Conservation (phyloP, 2,797 vertebrate genomes). For the Picus viridis region DNA sequence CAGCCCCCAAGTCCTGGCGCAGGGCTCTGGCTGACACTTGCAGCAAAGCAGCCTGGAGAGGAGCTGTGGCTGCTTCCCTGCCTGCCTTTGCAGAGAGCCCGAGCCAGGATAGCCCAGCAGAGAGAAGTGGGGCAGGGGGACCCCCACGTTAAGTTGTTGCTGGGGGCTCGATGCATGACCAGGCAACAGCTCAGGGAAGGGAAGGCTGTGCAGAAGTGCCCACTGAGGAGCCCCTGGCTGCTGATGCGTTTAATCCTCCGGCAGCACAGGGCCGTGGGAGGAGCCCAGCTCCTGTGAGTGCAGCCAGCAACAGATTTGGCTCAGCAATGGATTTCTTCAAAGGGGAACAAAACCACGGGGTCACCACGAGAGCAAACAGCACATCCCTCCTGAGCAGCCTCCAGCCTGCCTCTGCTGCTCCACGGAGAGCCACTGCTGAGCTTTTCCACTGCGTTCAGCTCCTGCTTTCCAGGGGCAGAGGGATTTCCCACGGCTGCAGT, state of each 20-base stretch:
- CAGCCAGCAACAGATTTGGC: not conserved
- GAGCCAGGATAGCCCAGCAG: accelerated
- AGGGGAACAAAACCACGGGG: not conserved
- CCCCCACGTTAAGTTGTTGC: accelerated
- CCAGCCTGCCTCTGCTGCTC: accelerated
- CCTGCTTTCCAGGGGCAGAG: not conserved
- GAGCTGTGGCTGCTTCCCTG: accelerated
- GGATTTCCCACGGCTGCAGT: accelerated
- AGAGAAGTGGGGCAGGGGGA: not conserved
- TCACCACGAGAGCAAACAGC: accelerated
- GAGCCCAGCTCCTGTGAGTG: not conserved
- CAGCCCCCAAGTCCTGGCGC: not conserved
- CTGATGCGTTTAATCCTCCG: not conserved
- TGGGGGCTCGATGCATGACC: accelerated
- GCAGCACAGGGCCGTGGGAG: not conserved
- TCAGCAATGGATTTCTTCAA: not conserved
- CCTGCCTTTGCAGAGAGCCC: not conserved
- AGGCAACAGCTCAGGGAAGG: accelerated
- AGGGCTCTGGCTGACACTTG: not conserved
- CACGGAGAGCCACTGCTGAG: accelerated
- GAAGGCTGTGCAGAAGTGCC: accelerated
- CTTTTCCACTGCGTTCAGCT: accelerated
- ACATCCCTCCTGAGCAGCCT: not conserved
- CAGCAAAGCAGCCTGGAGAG: not conserved
- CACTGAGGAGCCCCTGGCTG: accelerated